Evolutionary conservation across 2,113 vertebrate species (phyloP).

Genomic region (Cebidichthys violaceus): DNA sequence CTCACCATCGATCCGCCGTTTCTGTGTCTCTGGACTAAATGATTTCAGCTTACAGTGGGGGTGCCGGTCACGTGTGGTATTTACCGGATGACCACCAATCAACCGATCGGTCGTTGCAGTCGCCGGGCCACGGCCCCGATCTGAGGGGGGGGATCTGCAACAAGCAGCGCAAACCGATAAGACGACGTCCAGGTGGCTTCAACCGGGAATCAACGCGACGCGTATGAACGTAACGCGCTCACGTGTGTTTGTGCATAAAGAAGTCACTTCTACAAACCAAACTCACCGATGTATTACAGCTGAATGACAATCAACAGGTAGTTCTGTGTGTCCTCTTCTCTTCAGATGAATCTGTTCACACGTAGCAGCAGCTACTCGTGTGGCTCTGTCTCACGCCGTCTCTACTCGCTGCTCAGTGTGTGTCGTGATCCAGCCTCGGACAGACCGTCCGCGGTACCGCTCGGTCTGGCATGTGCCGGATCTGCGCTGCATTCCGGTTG

Average conservation of each 20-base stretch:
- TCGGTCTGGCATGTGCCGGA: neutral
- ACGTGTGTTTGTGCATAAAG: conserved; percentile 20
- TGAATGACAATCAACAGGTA: conserved; percentile 77
- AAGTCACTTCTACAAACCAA: conserved; percentile 60
- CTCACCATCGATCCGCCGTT: conserved; percentile 2
- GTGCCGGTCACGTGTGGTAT: conserved; percentile 45
- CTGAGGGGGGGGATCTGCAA: neutral
- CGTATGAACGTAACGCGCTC: neutral
- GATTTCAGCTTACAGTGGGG: neutral
- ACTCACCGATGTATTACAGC: conserved; percentile 48
- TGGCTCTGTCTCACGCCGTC: conserved; percentile 53
- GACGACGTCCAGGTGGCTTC: conserved; percentile 17
- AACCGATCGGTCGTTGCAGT: conserved; percentile 7
- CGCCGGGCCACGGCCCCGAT: conserved; percentile 23
- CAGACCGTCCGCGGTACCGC: neutral
- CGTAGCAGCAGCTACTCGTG: conserved; percentile 21
- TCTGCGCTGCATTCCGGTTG: neutral
- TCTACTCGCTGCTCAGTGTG: conserved; percentile 44
- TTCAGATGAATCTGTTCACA: conserved; percentile 21
- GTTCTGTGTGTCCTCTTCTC: conserved; percentile 8
- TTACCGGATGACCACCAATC: conserved; percentile 16
- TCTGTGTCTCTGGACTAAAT: conserved; percentile 10
- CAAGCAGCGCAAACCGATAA: neutral
- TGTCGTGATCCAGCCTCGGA: conserved; percentile 36
- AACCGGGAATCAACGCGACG: conserved; percentile 26